Evolutionary conservation across 2,113 vertebrate genomes (phyloP), one percentile per base, ranked within the genome.

Genomic region (Paralichthys olivaceus): DNA sequence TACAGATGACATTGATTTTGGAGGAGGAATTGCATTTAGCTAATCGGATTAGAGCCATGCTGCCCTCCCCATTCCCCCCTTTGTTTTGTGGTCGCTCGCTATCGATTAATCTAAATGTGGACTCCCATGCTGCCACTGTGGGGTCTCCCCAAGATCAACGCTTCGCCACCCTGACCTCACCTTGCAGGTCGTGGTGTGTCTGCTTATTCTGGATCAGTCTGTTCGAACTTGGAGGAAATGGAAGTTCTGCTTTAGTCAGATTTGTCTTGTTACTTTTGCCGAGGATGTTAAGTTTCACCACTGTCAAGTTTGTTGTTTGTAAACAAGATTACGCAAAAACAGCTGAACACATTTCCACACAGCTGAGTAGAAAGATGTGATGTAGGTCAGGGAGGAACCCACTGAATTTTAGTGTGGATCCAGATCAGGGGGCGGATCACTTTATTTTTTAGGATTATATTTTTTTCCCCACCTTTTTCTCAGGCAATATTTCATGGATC

Each of bases 1-100:
- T 87, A 84, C 91, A 91, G 89, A 91, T 81, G 79, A 78, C 91
- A 93, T 93, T 93, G 93, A 93, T 94, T 94, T 93, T 80, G 79
- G 79, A 77, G 83, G 88, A 91, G 84, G 86, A 88, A 93, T 93
- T 91, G 72, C 91, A 90, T 94, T 94, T 92, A 88, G 91, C 88
- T 93, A 93, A 94, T 93, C 81, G 75, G 88, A 93, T 94, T 94
- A 94, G 76, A 87, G 79, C 74, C 67, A 37, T 9, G 22, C 86
- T 86, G 81, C 79, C 86, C 79, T 89, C 85, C 86, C 78, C 72
- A 60, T 91, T 90, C 93, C 83, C 89, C 84, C 88, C 86, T 89
- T 92, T 93, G 91, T 93, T 93, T 90, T 92, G 90, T 66, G 84
- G 91, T 92, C 60, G 68, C 90, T 84, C 64, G 67, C 81, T 90